phyloP scores from a whole-genome alignment of 2,888 invertebrate species.

The Dasysyrphus tricinctus region DNA sequence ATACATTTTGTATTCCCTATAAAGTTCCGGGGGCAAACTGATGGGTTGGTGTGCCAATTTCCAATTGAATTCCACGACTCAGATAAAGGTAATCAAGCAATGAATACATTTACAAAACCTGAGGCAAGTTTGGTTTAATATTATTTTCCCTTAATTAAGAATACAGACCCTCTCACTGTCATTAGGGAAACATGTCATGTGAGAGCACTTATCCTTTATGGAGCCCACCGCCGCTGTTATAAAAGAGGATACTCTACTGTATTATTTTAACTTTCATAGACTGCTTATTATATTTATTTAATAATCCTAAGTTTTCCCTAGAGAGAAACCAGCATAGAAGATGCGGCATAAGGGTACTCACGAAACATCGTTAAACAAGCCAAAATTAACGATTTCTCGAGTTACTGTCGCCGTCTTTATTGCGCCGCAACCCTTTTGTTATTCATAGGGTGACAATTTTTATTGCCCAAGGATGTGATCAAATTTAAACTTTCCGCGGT shows the following conservation, averaged over 20 bases:
- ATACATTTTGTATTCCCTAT: conserved; percentile 31
- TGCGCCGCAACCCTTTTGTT: conserved; percentile 55
- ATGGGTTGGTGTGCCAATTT: conserved; percentile 18
- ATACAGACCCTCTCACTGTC: conserved; percentile 1
- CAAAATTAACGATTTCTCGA: conserved; percentile 58
- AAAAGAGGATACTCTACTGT: conserved; percentile 64
- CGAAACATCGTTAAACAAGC: conserved; percentile 55
- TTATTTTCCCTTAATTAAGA: conserved; percentile 51
- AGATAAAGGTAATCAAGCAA: conserved; percentile 45
- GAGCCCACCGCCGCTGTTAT: conserved; percentile 40
- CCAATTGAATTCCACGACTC: conserved; percentile 50
- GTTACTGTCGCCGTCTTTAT: conserved; percentile 74
- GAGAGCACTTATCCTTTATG: conserved; percentile 58
- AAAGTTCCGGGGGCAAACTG: conserved; percentile 3
- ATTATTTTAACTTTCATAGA: conserved; percentile 50
- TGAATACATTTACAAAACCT: conserved; percentile 22
- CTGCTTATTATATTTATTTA: conserved; percentile 61
- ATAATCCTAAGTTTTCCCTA: conserved; percentile 53
- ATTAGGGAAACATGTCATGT: conserved; percentile 39
- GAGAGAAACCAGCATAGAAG: conserved; percentile 26
- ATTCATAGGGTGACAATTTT: conserved; percentile 74
- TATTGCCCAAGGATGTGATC: conserved; percentile 60
- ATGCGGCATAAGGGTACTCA: conserved; percentile 4
- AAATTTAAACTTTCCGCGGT: conserved; percentile 61
- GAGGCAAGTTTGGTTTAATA: conserved; percentile 46